Evolutionary conservation across 2,888 invertebrate species (phyloP).

Genomic region (Drosophila atripex): DNA sequence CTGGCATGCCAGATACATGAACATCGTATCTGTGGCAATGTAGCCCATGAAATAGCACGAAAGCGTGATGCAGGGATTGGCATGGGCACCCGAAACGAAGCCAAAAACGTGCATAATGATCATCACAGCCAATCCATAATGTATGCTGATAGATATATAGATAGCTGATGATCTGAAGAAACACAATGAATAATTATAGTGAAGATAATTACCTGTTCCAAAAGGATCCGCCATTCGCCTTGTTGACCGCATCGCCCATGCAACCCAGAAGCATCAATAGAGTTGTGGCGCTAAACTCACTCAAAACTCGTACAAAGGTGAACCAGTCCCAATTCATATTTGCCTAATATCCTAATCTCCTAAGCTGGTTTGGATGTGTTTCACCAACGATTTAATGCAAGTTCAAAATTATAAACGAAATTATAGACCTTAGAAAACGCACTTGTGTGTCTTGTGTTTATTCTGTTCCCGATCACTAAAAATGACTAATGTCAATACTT

Average conservation of each 20-base stretch:
- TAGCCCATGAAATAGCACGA: slow-evolving; percentile 60
- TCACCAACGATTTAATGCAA: slow-evolving; percentile 6
- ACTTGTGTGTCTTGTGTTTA: background rate
- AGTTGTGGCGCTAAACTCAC: slow-evolving; percentile 51
- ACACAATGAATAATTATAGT: background rate
- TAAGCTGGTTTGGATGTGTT: background rate
- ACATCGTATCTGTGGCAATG: slow-evolving; percentile 46
- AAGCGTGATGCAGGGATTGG: slow-evolving; percentile 63
- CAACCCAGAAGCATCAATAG: slow-evolving; percentile 54
- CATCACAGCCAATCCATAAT: slow-evolving; percentile 53
- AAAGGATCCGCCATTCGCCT: slow-evolving; percentile 10
- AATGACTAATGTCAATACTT: background rate
- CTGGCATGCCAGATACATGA: slow-evolving; percentile 52
- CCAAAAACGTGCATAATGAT: slow-evolving; percentile 64
- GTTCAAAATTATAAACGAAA: background rate
- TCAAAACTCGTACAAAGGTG: slow-evolving; percentile 46
- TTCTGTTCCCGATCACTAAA: background rate
- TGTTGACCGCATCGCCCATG: slow-evolving; percentile 36
- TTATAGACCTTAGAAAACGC: background rate
- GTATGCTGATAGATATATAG: slow-evolving; percentile 30
- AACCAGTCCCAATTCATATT: slow-evolving; percentile 22
- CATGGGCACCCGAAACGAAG: slow-evolving; percentile 67
- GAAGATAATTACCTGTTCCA: slow-evolving; percentile 18
- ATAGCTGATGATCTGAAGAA: too few relatives aligned
- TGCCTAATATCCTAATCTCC: background rate